phyloP scores from a whole-genome alignment of 92 coral and sea anemone genomes.

The Montipora capitata region DNA sequence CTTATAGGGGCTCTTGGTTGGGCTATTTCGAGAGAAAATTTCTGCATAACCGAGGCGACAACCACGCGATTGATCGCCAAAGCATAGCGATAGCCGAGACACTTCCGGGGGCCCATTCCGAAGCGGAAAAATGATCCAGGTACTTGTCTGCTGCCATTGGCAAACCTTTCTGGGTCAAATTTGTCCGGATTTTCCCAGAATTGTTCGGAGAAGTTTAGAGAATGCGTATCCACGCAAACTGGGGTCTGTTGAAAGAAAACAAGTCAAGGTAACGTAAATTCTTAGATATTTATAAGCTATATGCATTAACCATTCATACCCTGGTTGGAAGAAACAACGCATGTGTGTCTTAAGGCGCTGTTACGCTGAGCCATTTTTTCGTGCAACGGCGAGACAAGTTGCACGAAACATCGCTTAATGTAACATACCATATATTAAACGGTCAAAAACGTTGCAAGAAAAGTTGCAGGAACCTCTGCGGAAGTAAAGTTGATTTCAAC shows the following conservation, averaged over 20 bases:
- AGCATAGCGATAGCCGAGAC: conserved; percentile 94
- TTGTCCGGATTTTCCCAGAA: conserved; percentile 88
- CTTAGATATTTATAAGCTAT: too few relatives aligned
- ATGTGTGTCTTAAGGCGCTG: too few relatives aligned
- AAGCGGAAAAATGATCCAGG: conserved; percentile 93
- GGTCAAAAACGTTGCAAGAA: too few relatives aligned
- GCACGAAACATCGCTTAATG: too few relatives aligned
- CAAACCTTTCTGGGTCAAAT: conserved; percentile 87
- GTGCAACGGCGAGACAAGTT: too few relatives aligned
- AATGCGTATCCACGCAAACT: conserved; percentile 91
- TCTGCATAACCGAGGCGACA: conserved; percentile 83
- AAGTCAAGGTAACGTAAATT: too few relatives aligned
- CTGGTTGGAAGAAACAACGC: too few relatives aligned
- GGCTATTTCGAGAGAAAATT: conserved; percentile 68
- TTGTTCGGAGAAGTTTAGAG: conserved; percentile 85
- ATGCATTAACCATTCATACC: too few relatives aligned
- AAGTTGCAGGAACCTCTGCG: too few relatives aligned
- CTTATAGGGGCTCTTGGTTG: conserved; percentile 41
- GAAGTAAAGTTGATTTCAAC: too few relatives aligned
- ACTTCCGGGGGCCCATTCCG: conserved; percentile 96
- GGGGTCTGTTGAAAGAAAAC: conserved; percentile 75
- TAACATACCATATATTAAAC: too few relatives aligned
- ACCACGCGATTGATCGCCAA: conserved; percentile 87
- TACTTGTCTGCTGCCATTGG: conserved; percentile 72
- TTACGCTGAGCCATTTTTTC: too few relatives aligned